Base-by-base conservation (phyloP, 2,888 invertebrate species). In the Lepidocyrtoides sp. region DNA sequence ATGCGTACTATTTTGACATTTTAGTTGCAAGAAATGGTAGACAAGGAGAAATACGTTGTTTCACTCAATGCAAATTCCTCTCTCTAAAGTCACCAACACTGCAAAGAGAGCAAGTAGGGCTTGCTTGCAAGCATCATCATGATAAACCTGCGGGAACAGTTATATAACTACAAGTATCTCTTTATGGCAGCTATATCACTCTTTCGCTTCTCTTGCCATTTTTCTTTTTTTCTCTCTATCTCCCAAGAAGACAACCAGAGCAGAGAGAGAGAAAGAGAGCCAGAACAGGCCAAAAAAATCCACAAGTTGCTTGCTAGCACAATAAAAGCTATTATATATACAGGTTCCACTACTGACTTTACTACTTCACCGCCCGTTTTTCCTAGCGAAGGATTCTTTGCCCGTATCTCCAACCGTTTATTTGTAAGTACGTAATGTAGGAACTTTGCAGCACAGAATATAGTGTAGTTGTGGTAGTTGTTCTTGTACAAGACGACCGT, bases 281-380 rank as follows among this genome's bases (percentile, higher is more conserved):
- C 23, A 26, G 48, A 48, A 23, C 48, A 48, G 3, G 44, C 26
- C 36, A 41, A 57, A 69, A 69, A 69, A 87, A 87, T 87, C 87
- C 77, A 87, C 87, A 87, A 87, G 87, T 87, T 87, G 87, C 66
- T 77, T 75, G 77, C 60, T 54, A 29, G 10, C 23, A n/a, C 17
- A 20, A 41, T 7, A 17, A 17, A 51, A 48, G n/a, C 51, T 48
- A 57, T 23, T 2, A 23, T 10, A 44, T 36, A 36, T 36, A 36
- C 36, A 36, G 17, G 20, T 41, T 0, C 36, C 7, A 44, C 41
- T 36, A 69, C 51, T 51, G 72, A 29, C 72, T 41, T 44, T 41
- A 8, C 66, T 66, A 41, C 29, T n/a, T n/a, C n/a, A n/a, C 29
- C 36, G 66, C 32, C 4, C 36, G 23, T n/a, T 60, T 69, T 41